Evolutionary conservation across 1,140 invertebrate genomes (phyloP).

Genomic region (Rhyzopertha dominica): DNA sequence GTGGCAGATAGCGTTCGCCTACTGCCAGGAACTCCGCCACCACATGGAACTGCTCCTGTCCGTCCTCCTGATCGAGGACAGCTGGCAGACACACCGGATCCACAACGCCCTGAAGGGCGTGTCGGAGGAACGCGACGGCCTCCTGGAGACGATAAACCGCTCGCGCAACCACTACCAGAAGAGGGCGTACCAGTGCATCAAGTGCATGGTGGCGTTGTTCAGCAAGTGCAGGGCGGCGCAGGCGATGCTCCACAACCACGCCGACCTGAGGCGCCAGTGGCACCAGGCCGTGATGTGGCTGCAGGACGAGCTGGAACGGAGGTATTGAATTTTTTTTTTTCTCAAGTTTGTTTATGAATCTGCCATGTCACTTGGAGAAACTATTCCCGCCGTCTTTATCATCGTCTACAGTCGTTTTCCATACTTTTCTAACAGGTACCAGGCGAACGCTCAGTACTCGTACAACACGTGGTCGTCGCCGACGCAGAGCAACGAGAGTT

Average conservation of each 20-base stretch:
- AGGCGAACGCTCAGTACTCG: slow-evolving; percentile 58
- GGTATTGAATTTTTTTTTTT: too few species aligned
- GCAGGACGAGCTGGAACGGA: slow-evolving; percentile 82
- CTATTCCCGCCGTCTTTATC: too few species aligned
- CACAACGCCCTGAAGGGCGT: slow-evolving; percentile 77
- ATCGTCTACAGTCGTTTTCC: too few species aligned
- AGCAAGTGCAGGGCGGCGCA: slow-evolving; percentile 72
- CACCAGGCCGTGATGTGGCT: slow-evolving; percentile 86
- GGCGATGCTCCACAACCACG: slow-evolving; percentile 68
- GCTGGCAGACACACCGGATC: slow-evolving; percentile 91
- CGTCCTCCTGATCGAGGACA: slow-evolving; percentile 87
- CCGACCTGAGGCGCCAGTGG: slow-evolving; percentile 82
- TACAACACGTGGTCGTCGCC: slow-evolving; percentile 93
- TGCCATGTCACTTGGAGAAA: too few species aligned
- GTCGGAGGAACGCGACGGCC: slow-evolving; percentile 85
- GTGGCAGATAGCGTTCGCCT: slow-evolving; percentile 92
- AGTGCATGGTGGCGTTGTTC: slow-evolving; percentile 89
- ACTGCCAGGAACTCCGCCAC: slow-evolving; percentile 88
- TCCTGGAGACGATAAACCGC: slow-evolving; percentile 88
- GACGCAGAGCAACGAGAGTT: slow-evolving; percentile 89
- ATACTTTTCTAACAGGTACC: too few species aligned
- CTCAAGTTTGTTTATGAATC: too few species aligned
- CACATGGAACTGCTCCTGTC: slow-evolving; percentile 86
- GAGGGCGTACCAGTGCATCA: slow-evolving; percentile 94
- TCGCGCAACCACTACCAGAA: slow-evolving; percentile 95